Evolutionary conservation across 2,113 vertebrate genomes (phyloP), one percentile per base, ranked within the genome.

Genomic region (Neotragus pygmaeus): DNA sequence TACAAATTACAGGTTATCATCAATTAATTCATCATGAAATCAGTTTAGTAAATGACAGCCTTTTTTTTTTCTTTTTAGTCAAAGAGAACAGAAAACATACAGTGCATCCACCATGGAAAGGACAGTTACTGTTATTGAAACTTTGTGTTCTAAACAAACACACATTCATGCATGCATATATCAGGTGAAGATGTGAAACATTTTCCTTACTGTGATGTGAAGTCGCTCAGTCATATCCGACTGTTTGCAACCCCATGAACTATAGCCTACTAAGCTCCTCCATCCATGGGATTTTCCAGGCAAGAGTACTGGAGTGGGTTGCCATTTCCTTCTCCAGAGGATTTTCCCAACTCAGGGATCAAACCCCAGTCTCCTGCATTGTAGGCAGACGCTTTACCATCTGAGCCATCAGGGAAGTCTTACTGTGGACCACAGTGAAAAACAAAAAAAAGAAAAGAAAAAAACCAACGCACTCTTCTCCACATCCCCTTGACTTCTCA

Each of bases 1-100:
- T 95, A 49, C 81, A 84, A 81, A 91, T 53, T 80, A 92, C 16
- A 88, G 23, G 33, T 58, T 92, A 73, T 91, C 45, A 93, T 75
- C 53, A 93, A 85, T 73, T 96, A 94, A 36, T 51, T 70, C 39
- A 21, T 97, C 25, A 57, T 86, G 39, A 94, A 97, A 78, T 82
- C 49, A 88, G 43, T 86, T 95, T 70, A 90, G 47, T 70, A 16
- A 9, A 27, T 90, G 28, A 95, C 51, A 66, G 43, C 30, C 73
- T 92, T 53, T 19, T 55, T 55, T 95, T 83, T 82, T 39, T 9
- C 13, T 82, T 94, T 64, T 82, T 58, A n/a, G 30, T 53, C 49
- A 84, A 90, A 82, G 28, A 81, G 25, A 73, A 83, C 16, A 89
- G 43, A 78, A 91, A 93, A 57, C 28, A 91, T 77, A 25, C 15